A percentile compares a stretch with the other conserved stretches of the same genome.
Conservation (phyloP, 2,797 vertebrate genomes). For the Aulostomus chinensis region DNA sequence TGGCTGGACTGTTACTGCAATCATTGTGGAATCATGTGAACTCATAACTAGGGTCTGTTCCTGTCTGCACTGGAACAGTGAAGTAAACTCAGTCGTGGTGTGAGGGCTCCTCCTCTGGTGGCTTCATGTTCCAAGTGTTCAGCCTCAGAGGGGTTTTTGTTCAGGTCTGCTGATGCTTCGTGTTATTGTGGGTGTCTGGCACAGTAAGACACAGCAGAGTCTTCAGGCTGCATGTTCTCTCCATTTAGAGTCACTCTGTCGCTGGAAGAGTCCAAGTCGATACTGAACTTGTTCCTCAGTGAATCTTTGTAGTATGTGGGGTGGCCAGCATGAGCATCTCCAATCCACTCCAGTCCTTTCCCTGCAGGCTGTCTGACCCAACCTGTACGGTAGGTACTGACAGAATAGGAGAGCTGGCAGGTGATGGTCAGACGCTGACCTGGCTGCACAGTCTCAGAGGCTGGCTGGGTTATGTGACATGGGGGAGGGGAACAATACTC, state of each 20-base stretch:
- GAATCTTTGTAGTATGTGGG: neutral
- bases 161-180: constrained; percentile 14
- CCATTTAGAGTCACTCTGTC: constrained; percentile 14
- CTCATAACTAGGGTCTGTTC: too few species aligned
- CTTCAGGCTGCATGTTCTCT: constrained; percentile 33
- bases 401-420: too few species aligned
- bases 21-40: too few species aligned
- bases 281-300: constrained; percentile 8
- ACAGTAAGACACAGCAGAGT: constrained; percentile 42
- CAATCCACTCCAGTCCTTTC: constrained; percentile 38
- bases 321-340: accelerated
- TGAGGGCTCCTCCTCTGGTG: too few species aligned
- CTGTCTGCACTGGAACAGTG: too few species aligned
- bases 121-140: constrained; percentile 6
- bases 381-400: too few species aligned
- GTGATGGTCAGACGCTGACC: constrained; percentile 31
- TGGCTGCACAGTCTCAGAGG: constrained; percentile 41
- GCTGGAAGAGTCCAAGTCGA: constrained; percentile 8
- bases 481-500: too few species aligned
- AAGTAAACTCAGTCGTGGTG: too few species aligned
- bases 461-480: constrained; percentile 45
- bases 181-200: constrained; percentile 11
- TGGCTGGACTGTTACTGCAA: too few species aligned
- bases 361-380: too few species aligned
- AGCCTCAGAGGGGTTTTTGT: constrained; percentile 33